Base-by-base conservation (phyloP, 2,888 invertebrate genomes). In the Morinoia aosen region DNA sequence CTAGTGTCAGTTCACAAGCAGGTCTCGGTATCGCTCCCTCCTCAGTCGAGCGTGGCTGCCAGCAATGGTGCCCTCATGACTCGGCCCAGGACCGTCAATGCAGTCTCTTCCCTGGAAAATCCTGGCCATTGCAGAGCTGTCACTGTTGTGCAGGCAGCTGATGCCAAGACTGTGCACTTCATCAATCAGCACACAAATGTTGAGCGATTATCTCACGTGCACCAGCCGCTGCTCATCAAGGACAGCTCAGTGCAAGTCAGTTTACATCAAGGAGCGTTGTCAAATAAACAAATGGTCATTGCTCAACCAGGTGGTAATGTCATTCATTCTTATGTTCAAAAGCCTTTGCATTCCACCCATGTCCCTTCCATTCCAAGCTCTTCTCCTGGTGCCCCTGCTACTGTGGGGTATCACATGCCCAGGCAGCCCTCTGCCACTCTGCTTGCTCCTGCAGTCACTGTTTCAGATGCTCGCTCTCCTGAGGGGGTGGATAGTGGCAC, bases 241-340 rank as follows among this genome's bases (percentile, higher is more conserved):
- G 93, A 93, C 33, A 93, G 57, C 33, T 93, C 93, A 11, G 57
- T 93, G n/a, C 93, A 93, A 57, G 56, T 56, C n/a, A 57, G 93
- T 57, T 57, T 93, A n/a, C 93, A 93, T 5, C 93, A 93, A 93
- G 93, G 93, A 56, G 33, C 93, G 8, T n/a, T 93, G 25, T 48
- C 93, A 57, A 57, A 48, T 57, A 93, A 93, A 93, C 93, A 93
- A 57, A 57, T 93, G 56, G 57, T 93, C 93, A 93, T 93, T 93
- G 48, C 93, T 48, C 93, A 93, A 93, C 57, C 93, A 25, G 93
- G 93, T 93, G 56, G 48, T n/a, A 93, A 93, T 93, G 93, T 93
- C 56, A 93, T 93, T n/a, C 93, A 93, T 25, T 57, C 93, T 93
- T 93, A 93, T 57, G 93, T 93, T 93, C 93, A 93, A 57, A 93